These are phyloP conservation scores for Hesperophylax magnus DNA, from an alignment of 1,140 invertebrate genomes.

Conservation along the genomic window DNA sequence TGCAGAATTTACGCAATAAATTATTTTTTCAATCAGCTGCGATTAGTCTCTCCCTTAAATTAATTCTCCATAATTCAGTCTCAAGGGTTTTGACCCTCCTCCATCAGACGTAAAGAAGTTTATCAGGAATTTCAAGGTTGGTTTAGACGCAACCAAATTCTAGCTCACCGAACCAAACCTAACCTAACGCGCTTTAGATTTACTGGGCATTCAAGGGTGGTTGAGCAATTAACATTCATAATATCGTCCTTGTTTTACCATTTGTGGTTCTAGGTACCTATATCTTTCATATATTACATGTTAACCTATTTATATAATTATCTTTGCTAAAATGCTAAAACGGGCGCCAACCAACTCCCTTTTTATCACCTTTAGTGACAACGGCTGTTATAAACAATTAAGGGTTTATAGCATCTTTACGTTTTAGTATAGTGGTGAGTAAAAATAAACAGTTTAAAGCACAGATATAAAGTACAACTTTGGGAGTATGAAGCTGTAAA, in stretches of 20 bases:
- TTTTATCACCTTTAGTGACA: too few species aligned
- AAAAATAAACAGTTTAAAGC: background rate
- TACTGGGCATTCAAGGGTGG: background rate
- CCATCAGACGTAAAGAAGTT: constrained; percentile 8
- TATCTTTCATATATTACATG: background rate
- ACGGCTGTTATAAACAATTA: too few species aligned
- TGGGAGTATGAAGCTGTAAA: background rate
- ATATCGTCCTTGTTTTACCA: constrained; percentile 11
- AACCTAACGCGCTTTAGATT: background rate
- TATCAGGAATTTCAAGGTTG: background rate
- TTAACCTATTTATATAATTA: background rate
- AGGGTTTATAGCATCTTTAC: background rate
- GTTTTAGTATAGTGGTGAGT: background rate
- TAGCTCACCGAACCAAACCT: background rate
- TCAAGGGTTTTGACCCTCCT: constrained; percentile 14
- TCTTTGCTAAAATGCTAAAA: background rate
- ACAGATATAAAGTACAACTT: background rate
- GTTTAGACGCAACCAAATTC: background rate
- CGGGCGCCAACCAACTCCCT: too few species aligned
- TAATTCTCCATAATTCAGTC: constrained; percentile 13
- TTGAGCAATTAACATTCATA: constrained; percentile 16
- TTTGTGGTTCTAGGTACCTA: background rate
- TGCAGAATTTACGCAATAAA: background rate
- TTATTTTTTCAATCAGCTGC: constrained; percentile 20
- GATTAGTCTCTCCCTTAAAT: constrained; percentile 1